Base-by-base conservation (phyloP, 2,797 vertebrate species). In the Epinephelus coioides region DNA sequence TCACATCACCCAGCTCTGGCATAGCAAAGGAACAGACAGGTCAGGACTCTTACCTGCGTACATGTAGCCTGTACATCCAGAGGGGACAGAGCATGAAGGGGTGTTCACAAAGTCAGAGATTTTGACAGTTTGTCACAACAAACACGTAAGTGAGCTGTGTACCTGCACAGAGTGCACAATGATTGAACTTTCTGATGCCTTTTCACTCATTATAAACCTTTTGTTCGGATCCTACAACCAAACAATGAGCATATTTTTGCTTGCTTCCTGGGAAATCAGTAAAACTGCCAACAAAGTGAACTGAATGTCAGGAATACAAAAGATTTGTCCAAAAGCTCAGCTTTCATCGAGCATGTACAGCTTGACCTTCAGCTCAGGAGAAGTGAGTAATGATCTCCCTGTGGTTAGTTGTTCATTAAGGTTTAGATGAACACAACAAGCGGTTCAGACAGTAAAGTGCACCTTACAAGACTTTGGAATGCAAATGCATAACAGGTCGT, bases 401-500 rank as follows among this genome's bases (percentile, higher is more conserved):
- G 51, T 1, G 11, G 44, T 72, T 47, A n/a, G 71, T 67, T 27
- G 54, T 70, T 84, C 25, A 57, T 27, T 38, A n/a, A 50, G 56
- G 68, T 70, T 74, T 67, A 38, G 49, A 53, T 40, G 23, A 88
- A 83, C 59, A 86, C 65, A 49, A 69, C 49, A 63, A 68, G 81
- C 23, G 19, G 54, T 73, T 60, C 57, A 71, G 81, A 88, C 78
- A 74, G 69, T 23, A 40, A 73, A 55, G 75, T 75, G 68, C 68
- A 83, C 78, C 70, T 86, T 30, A 55, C 65, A 65, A 40, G 53
- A 85, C 53, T 63, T 71, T 78, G 71, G 38, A 82, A 87, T 84
- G 76, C 71, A 91, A 85, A 90, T 68, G 61, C 81, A 80, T 38
- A 77, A 89, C 85, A 80, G 53, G 59, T 73, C 71, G 55, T 73